Evolutionary conservation across 2,113 vertebrate species (phyloP).

Genomic region (Rhombomys opimus): DNA sequence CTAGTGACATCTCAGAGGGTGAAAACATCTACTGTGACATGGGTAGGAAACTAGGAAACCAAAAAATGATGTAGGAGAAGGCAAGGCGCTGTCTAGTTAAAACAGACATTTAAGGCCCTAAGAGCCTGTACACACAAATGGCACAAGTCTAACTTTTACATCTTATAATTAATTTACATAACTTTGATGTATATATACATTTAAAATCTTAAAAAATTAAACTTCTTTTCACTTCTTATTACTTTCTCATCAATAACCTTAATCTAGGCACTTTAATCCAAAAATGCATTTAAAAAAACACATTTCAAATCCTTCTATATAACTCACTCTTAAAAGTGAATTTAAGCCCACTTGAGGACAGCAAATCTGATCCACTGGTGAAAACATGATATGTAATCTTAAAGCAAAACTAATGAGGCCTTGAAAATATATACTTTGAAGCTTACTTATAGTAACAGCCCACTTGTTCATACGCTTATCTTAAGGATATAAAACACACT

Average conservation of each 20-base stretch:
- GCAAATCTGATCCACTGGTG: not conserved
- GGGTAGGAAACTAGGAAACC: not conserved
- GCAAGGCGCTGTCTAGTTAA: not conserved
- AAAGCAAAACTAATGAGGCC: not conserved
- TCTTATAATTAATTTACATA: not conserved
- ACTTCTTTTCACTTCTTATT: not conserved
- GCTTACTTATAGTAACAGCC: not conserved
- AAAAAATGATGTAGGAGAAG: not conserved
- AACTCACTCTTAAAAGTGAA: conserved; percentile 37
- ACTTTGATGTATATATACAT: conserved; percentile 22
- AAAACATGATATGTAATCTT: not conserved
- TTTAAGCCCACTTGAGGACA: conserved; percentile 11
- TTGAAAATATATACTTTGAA: not conserved
- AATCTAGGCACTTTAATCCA: conserved; percentile 78
- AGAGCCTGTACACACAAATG: not conserved
- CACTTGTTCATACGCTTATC: not conserved
- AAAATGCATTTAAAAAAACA: conserved; percentile 57
- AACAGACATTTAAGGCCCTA: conserved; percentile 2
- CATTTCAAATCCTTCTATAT: conserved; percentile 46
- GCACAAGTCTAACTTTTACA: not conserved
- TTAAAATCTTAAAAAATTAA: conserved; percentile 56
- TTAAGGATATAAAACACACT: conserved; percentile 42
- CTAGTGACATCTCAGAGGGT: not conserved
- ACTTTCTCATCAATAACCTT: conserved; percentile 61
- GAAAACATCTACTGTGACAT: not conserved